Evolutionary conservation across 37 sponge, comb jelly and placozoan species (phyloP).

Genomic region (Sycon ciliatum): DNA sequence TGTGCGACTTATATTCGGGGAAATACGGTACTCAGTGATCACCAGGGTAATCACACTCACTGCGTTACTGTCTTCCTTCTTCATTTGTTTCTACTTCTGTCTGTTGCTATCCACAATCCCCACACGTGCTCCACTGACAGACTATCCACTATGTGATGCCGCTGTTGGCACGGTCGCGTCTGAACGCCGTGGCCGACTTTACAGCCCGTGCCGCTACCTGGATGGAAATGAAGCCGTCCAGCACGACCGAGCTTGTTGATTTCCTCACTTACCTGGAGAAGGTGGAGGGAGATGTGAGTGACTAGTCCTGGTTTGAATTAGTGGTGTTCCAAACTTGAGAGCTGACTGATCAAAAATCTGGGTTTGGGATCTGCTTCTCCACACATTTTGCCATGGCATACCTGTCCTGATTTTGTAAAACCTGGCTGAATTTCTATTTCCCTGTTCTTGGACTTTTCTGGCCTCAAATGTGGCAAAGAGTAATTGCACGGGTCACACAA

Average conservation of each 20-base stretch:
- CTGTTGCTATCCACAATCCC: neutral
- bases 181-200: constrained; percentile 60
- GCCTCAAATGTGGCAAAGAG: too few relatives aligned
- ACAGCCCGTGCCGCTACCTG: constrained; percentile 77
- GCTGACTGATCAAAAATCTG: too few relatives aligned
- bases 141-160: constrained; percentile 74
- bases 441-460: too few relatives aligned
- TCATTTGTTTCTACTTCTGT: neutral
- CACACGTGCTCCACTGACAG: constrained; percentile 18
- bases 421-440: too few relatives aligned
- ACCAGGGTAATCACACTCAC: neutral
- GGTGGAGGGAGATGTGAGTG: constrained; percentile 37
- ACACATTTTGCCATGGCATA: too few relatives aligned
- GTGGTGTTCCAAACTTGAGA: too few relatives aligned
- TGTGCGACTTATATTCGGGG: too few relatives aligned
- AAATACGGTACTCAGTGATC: too few relatives aligned
- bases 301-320: neutral
- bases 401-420: too few relatives aligned
- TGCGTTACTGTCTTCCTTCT: neutral
- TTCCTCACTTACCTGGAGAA: constrained; percentile 72
- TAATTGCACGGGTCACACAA: too few relatives aligned
- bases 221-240: constrained; percentile 68
- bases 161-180: constrained; percentile 58
- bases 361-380: too few relatives aligned
- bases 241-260: constrained; percentile 82